Evolutionary conservation across 2,797 vertebrate species (phyloP), one percentile per base, ranked within the genome.

Genomic region (Sorex maritimensis): DNA sequence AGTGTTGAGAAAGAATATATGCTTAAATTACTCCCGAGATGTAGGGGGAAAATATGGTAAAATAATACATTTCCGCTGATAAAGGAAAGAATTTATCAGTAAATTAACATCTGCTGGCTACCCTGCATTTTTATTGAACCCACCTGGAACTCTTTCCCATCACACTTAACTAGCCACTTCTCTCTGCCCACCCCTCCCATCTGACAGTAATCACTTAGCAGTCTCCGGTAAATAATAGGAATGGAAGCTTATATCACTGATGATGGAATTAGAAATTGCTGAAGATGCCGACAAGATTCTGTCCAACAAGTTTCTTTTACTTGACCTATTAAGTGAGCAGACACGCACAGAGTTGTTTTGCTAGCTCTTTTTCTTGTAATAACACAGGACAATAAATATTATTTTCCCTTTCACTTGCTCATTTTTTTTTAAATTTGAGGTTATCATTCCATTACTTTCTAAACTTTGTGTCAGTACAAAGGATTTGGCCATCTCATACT

Each of bases 171-270:
- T 88, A 97, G 96, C 97, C 96, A 98, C 96, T 97, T 97, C 96
- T 87, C 95, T 92, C 95, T 95, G 97, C 96, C 97, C 12, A 93
- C 52, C 81, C 96, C 97, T 97, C 95, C 93, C 93, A 95, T 96
- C 97, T 97, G 97, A 98, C 96, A 95, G 97, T 94, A 97, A 98
- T 97, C 96, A 97, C 97, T 98, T 97, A 98, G 95, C 96, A 97
- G 96, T 95, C 93, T 98, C 97, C 92, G 96, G 97, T 97, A 97
- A 98, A 98, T 97, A 98, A 98, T 85, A 96, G 97, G 96, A 96
- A 98, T 97, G 97, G 96, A 97, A 97, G 97, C 97, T 96, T 96
- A 65, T 95, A 97, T 97, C 95, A 96, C 68, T 92, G 93, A 94
- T 93, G 97, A 97, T 85, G 97, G 96, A 97, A 98, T 97, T 98